phyloP scores from a whole-genome alignment of 2,113 vertebrate genomes.

The Leucoraja erinaceus region DNA sequence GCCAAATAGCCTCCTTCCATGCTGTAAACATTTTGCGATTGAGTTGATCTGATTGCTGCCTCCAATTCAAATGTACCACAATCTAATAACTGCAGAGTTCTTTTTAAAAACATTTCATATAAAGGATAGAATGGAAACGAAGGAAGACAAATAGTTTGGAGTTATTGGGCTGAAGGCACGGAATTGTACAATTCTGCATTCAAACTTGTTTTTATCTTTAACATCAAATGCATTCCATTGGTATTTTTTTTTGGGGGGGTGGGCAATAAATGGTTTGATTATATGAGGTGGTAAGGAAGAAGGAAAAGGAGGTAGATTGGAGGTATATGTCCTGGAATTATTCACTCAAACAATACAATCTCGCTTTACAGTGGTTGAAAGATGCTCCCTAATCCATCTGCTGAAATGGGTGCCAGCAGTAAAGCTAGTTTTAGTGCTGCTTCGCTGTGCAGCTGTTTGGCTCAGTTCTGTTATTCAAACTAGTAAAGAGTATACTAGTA shows the following conservation, averaged over 20 bases:
- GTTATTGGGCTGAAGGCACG: not conserved
- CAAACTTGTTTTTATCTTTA: not conserved
- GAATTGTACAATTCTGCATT: not conserved
- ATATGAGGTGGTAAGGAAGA: not conserved
- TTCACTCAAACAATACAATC: not conserved
- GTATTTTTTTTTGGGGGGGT: not conserved
- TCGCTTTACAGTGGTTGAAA: not conserved
- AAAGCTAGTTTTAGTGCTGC: not conserved
- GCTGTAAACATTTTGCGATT: too few species aligned
- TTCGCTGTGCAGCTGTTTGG: slow-evolving; percentile 17
- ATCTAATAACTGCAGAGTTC: not conserved
- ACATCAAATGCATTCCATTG: not conserved
- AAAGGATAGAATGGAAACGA: not conserved
- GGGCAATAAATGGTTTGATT: not conserved
- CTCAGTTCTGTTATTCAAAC: slow-evolving; percentile 16
- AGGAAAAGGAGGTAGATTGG: not conserved
- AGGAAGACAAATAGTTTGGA: not conserved
- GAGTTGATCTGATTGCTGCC: not conserved
- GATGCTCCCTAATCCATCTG: slow-evolving; percentile 32
- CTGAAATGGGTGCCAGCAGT: not conserved
- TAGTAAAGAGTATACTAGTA: not conserved
- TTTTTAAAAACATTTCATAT: not conserved
- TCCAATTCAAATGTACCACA: not conserved
- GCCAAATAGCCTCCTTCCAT: too few species aligned
- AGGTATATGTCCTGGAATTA: not conserved